Evolutionary conservation across 1,140 invertebrate genomes (phyloP).

Genomic region (Megalonaias nervosa): DNA sequence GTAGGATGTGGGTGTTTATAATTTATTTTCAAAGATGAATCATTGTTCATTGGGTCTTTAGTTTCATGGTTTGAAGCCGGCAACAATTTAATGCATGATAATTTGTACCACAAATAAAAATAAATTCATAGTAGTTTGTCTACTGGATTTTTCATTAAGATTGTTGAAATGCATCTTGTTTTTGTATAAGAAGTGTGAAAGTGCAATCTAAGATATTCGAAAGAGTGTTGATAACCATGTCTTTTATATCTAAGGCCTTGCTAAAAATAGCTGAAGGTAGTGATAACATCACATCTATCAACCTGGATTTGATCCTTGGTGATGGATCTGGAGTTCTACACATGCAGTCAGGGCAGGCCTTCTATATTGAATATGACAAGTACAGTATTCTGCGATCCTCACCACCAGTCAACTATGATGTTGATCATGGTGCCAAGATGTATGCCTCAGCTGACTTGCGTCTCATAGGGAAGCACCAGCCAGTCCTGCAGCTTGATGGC

Average conservation of each 20-base stretch:
- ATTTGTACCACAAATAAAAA: no score
- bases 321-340: conserved; percentile 51
- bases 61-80: no score
- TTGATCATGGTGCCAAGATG: conserved; percentile 44
- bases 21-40: no score
- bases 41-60: no score
- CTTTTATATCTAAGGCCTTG: conserved; percentile 39
- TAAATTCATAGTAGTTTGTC: no score
- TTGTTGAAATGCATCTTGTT: no score
- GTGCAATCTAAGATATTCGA: no score
- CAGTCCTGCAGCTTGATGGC: conserved; percentile 7
- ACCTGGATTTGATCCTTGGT: conserved; percentile 50
- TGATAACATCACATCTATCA: conserved; percentile 33
- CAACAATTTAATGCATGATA: no score
- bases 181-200: no score
- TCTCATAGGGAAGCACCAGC: conserved; percentile 43
- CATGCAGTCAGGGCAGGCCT: conserved; percentile 42
- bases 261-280: conserved; percentile 48
- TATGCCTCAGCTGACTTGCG: conserved; percentile 51
- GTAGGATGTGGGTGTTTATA: no score
- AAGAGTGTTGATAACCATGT: no score
- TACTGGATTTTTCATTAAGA: no score
- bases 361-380: conserved; percentile 50
- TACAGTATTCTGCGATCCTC: conserved; percentile 41
- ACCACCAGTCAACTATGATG: conserved; percentile 52